Base-by-base conservation (phyloP, 2,797 vertebrate species). In the Rhinella marina region DNA sequence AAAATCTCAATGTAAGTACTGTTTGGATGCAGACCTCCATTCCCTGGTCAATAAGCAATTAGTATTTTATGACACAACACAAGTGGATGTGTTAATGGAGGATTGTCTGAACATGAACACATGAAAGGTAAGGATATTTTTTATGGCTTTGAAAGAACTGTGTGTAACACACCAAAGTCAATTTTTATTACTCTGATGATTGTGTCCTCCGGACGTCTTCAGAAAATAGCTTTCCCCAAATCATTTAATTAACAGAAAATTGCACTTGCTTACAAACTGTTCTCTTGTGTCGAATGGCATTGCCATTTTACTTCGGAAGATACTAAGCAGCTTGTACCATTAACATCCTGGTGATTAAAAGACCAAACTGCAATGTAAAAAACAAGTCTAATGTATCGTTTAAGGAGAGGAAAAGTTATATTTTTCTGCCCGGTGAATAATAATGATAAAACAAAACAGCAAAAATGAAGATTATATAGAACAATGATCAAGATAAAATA, bases 1-100 rank as follows among this genome's bases (percentile, higher is more conserved):
- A 3, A 56, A 56, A 56, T 56, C 54, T 56, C 3, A 56, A 14
- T 12, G 14, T 57, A 17, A 57, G 56, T n/a, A 73, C 27, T 29
- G 52, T 10, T 27, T 48, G 32, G 70, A 62, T 29, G 10, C 54
- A 25, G 29, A 14, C 70, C 90, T 54, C 5, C 92, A 93, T 93
- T 93, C 92, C 91, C 91, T 90, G 90, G 92, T 95, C 94, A 94
- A 95, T 95, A 93, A 94, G 92, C 92, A 95, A 95, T 95, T 95
- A 95, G 93, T 91, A 93, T 95, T 95, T 95, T 95, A 96, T 95
- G 94, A 94, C 93, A 93, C 93, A 93, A 89, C 92, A 91, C 92
- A 92, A 93, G 88, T 89, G 85, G 87, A 86, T 89, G 73, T 0
- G 0, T 91, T 93, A 92, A 91, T 90, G 88, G 89, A 76, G 54